A percentile compares a stretch with the other conserved stretches of the same genome.
Conservation (phyloP, 1,140 invertebrate species). For the Pentalonia nigronervosa region DNA sequence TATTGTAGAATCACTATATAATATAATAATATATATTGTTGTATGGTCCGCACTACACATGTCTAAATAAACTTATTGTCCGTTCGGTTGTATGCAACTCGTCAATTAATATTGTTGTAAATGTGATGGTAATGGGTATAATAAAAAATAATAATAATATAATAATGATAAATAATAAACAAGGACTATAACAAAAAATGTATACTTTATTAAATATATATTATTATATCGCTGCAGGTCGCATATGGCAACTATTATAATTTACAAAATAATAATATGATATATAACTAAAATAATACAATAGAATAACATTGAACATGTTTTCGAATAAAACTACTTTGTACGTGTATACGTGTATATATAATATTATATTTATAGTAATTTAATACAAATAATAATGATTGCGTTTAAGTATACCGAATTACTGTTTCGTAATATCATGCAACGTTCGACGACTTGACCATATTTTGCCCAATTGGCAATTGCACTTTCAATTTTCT, state of each 20-base stretch:
- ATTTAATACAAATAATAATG: not conserved
- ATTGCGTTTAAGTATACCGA: not conserved
- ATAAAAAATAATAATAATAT: not conserved
- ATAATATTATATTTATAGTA: not conserved
- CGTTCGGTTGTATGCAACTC: not conserved
- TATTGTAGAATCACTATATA: not conserved
- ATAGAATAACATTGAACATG: not conserved
- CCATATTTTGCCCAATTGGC: not conserved
- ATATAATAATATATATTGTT: not conserved
- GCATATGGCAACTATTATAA: not conserved
- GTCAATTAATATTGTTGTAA: not conserved
- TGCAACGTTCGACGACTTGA: not conserved
- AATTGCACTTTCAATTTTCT: not conserved
- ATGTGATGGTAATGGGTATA: too few relatives aligned
- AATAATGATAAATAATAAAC: not conserved
- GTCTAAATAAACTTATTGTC: not conserved
- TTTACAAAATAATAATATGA: not conserved
- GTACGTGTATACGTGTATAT: not conserved
- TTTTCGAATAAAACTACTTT: not conserved
- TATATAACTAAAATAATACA: not conserved
- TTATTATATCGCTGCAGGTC: not conserved
- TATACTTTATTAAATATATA: not conserved
- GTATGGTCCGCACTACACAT: not conserved
- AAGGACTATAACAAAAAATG: not conserved
- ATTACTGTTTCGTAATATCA: not conserved